These are phyloP conservation scores for Zaprionus davidi DNA, from an alignment of 1,140 invertebrate species.

Conservation along the genomic window DNA sequence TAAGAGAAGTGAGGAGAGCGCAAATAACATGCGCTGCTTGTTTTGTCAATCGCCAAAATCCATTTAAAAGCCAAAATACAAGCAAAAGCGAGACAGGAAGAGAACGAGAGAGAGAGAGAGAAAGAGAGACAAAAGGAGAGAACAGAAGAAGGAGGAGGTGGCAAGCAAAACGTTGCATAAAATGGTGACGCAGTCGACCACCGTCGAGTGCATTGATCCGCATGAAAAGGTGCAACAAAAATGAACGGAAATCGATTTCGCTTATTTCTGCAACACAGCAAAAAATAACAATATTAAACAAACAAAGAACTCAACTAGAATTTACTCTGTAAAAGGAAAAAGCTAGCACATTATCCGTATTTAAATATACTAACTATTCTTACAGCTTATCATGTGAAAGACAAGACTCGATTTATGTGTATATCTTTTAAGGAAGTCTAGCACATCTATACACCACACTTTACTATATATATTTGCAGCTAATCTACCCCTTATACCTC, in stretches of 20 bases:
- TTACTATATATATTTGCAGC: neutral
- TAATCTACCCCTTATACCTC: neutral
- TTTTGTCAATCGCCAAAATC: slow-evolving; percentile 46
- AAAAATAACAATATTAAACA: neutral
- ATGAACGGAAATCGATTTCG: slow-evolving; percentile 53
- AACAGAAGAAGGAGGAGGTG: neutral
- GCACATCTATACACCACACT: too few species aligned
- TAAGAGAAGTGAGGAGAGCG: neutral
- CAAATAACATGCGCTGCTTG: slow-evolving; percentile 6
- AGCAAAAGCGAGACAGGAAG: slow-evolving; percentile 14
- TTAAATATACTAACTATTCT: neutral
- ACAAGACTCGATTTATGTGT: too few species aligned
- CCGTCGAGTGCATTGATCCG: slow-evolving; percentile 35
- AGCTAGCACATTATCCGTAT: neutral
- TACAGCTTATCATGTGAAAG: too few species aligned
- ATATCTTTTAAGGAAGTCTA: too few species aligned
- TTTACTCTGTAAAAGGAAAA: neutral
- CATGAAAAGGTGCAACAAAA: slow-evolving; percentile 46
- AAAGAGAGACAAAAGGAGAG: neutral
- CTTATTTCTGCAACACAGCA: slow-evolving; percentile 29
- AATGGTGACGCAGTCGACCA: slow-evolving; percentile 36
- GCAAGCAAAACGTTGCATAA: slow-evolving; percentile 28
- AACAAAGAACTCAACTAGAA: neutral
- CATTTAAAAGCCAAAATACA: slow-evolving; percentile 43
- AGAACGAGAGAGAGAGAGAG: neutral